Percentiles rank a stretch among this genome's conserved stretches.
phyloP scores from a whole-genome alignment of 2,888 invertebrate species.

The Apodemia duryi region DNA sequence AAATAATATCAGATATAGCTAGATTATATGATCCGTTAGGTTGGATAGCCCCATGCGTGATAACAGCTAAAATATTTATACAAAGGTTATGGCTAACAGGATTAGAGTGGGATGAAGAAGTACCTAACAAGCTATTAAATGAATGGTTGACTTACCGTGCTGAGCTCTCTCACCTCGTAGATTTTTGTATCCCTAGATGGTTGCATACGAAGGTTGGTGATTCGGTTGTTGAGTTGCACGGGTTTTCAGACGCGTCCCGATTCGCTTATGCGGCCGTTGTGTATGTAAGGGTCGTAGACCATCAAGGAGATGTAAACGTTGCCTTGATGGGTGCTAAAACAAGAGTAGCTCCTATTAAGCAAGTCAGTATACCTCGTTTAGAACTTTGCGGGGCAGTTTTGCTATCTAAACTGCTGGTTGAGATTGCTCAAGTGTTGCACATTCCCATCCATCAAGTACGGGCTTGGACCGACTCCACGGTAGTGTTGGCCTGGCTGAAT shows the following conservation, averaged over 20 bases:
- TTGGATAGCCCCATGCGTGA: conserved; percentile 28
- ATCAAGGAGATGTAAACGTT: conserved; percentile 19
- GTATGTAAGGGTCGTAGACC: conserved; percentile 21
- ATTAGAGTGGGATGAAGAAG: conserved; percentile 32
- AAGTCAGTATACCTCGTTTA: conserved; percentile 25
- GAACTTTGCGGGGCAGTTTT: conserved; percentile 32
- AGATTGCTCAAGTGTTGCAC: no score
- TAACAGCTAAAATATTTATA: conserved; percentile 29
- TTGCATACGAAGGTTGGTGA: conserved; percentile 10
- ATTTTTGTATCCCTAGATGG: conserved; percentile 23
- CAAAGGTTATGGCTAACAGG: conserved; percentile 32
- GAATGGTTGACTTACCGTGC: conserved; percentile 25
- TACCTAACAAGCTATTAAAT: conserved; percentile 23
- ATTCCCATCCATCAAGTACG: no score
- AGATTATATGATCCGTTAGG: conserved; percentile 31
- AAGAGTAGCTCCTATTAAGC: conserved; percentile 22
- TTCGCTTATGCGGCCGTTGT: conserved; percentile 28
- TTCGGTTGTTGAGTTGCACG: conserved; percentile 25
- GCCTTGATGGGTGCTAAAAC: conserved; percentile 22
- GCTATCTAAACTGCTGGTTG: conserved; percentile 23
- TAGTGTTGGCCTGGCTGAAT: conserved; percentile 22
- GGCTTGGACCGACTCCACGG: no score
- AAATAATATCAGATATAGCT: conserved; percentile 26
- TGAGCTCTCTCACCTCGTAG: conserved; percentile 21
- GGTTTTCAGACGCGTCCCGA: conserved; percentile 11